Evolutionary conservation across 2,888 invertebrate genomes (phyloP), one percentile per base, ranked within the genome.

Genomic region (Noctua fimbriata): DNA sequence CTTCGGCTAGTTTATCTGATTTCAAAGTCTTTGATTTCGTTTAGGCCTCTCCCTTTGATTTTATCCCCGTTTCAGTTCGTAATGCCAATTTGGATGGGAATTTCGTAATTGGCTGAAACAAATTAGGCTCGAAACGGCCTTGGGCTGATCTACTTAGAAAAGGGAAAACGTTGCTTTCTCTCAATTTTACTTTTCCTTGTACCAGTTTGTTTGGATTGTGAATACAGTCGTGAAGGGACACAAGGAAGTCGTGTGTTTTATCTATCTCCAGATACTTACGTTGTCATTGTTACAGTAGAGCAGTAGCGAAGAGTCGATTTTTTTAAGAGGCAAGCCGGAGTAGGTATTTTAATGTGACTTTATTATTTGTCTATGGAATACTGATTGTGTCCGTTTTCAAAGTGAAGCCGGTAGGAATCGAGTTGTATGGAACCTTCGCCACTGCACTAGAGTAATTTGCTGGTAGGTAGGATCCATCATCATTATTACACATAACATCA

Each of bases 81-180:
- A 66, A 87, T 76, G n/a, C 41, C 81, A 83, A 74, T 83, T 87
- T 73, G 63, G 44, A 70, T 41, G 69, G 69, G 71, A 76, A 78
- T 73, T 72, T 76, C 65, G 81, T 81, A 76, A 78, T 81, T 78
- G 75, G 69, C 55, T 73, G 66, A 78, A 80, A 70, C 36, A 78
- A 85, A 85, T 85, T 84, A 81, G 58, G 60, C 71, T 73, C 16
- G 69, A 14, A n/a, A 41, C 18, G 81, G 10, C 84, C 73, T 84
- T 78, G 75, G 58, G 14, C 41, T 77, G 65, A 75, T 77, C 77
- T 81, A 65, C 81, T 79, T 74, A 41, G 70, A n/a, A 44, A 58
- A 76, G 41, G 55, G 28, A 77, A 73, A 79, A 67, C 49, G 49
- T 24, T 41, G 16, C n/a, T n/a, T 49, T 58, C 32, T 49, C 14